phyloP scores from a whole-genome alignment of 2,113 vertebrate genomes.

The Gila orcuttii region DNA sequence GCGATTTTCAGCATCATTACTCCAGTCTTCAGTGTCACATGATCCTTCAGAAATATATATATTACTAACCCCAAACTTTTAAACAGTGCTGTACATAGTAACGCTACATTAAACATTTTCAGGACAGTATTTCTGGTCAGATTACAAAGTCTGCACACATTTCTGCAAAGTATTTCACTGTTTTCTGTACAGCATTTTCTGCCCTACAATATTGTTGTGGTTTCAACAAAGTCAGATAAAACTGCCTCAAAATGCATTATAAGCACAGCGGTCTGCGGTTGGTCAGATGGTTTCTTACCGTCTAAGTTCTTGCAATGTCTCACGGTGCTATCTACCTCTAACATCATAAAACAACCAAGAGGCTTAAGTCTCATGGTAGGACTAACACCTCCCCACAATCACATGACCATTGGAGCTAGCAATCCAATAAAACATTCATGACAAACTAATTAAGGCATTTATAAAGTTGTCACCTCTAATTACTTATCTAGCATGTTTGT shows the following conservation, averaged over 20 bases:
- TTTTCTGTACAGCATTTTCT: background rate
- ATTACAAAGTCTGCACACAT: background rate
- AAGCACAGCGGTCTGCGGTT: background rate
- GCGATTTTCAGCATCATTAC: background rate
- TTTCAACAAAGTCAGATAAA: background rate
- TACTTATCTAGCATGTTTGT: slow-evolving; percentile 28
- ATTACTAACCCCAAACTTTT: background rate
- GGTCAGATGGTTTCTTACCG: background rate
- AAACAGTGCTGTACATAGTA: background rate
- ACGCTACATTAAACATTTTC: background rate
- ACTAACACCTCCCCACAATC: background rate
- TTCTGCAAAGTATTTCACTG: background rate
- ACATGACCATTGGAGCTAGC: background rate
- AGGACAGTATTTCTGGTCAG: background rate
- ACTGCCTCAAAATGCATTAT: background rate
- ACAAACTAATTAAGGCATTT: slow-evolving; percentile 43
- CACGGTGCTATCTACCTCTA: background rate
- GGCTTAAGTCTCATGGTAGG: background rate
- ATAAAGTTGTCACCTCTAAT: slow-evolving; percentile 48
- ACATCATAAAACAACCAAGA: background rate
- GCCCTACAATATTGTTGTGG: background rate
- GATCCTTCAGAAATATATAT: background rate
- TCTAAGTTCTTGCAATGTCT: background rate
- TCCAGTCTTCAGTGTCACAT: background rate
- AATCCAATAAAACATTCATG: slow-evolving; percentile 30